Percentiles rank a stretch among this genome's conserved stretches.
Evolutionary conservation across 2,113 vertebrate genomes (phyloP).

Genomic region (Syngnathoides biaculeatus): DNA sequence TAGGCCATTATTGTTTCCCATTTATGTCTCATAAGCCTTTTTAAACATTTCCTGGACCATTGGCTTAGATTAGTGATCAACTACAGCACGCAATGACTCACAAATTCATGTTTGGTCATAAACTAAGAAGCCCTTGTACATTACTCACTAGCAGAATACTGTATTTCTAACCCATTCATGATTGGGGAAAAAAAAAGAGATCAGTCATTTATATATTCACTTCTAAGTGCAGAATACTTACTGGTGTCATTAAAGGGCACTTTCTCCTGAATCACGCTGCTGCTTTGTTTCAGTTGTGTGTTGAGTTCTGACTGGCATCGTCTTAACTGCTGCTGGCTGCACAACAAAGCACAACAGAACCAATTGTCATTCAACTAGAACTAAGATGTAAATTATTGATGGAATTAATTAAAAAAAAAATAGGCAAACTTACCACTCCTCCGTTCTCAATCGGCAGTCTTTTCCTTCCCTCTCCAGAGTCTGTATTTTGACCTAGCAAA

Average conservation of each 20-base stretch:
- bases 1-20: background rate
- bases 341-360: background rate
- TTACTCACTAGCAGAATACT: background rate
- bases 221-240: conserved; percentile 69
- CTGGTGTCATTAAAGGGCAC: conserved; percentile 98
- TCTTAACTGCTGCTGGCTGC: conserved; percentile 92
- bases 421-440: conserved; percentile 82
- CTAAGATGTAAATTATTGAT: background rate
- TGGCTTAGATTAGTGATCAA: background rate
- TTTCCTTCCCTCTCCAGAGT: conserved; percentile 90
- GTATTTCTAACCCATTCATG: background rate
- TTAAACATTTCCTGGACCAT: background rate
- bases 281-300: conserved; percentile 89
- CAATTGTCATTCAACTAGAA: background rate
- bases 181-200: too few relatives aligned
- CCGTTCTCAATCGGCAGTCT: conserved; percentile 88
- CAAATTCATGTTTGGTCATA: background rate
- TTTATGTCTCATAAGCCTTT: background rate
- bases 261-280: conserved; percentile 94
- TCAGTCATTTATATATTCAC: background rate
- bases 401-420: background rate
- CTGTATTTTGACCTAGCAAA: conserved; percentile 84
- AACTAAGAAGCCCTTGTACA: background rate
- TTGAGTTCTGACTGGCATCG: conserved; percentile 88
- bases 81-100: background rate